phyloP scores from a whole-genome alignment of 2,113 vertebrate genomes.

The Hoplias malabaricus region DNA sequence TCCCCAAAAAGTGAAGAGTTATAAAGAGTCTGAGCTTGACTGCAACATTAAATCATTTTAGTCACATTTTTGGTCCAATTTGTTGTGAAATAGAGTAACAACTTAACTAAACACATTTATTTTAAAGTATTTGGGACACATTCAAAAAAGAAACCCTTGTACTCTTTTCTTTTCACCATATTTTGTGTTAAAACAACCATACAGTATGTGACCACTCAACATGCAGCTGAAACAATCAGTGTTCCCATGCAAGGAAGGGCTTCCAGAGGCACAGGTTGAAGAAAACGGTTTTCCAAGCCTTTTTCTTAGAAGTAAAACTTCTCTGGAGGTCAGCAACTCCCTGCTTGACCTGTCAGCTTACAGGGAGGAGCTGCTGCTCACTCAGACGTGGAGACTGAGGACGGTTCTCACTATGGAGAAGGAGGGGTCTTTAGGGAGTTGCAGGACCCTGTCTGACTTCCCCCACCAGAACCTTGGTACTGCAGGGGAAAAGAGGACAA shows the following conservation, averaged over 20 bases:
- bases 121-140: slow-evolving; percentile 19
- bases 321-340: slow-evolving; percentile 8
- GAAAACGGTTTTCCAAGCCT: slow-evolving; percentile 35
- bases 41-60: background rate
- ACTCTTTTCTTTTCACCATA: slow-evolving; percentile 46
- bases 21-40: background rate
- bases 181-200: slow-evolving; percentile 61
- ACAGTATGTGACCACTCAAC: slow-evolving; percentile 74
- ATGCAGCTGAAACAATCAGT: slow-evolving; percentile 80
- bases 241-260: slow-evolving; percentile 64
- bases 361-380: background rate
- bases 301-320: background rate
- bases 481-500: slow-evolving; percentile 44
- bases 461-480: slow-evolving; percentile 70
- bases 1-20: background rate
- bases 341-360: background rate
- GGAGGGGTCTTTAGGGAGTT: slow-evolving; percentile 76
- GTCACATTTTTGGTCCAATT: background rate
- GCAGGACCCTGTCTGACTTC: slow-evolving; percentile 76
- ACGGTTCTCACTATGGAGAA: slow-evolving; percentile 64
- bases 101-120: background rate
- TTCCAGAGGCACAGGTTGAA: slow-evolving; percentile 45
- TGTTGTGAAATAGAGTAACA: too few relatives aligned
- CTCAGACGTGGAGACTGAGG: background rate
- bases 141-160: slow-evolving; percentile 7